Conservation (phyloP, 1,140 invertebrate species). For the Mya arenaria region DNA sequence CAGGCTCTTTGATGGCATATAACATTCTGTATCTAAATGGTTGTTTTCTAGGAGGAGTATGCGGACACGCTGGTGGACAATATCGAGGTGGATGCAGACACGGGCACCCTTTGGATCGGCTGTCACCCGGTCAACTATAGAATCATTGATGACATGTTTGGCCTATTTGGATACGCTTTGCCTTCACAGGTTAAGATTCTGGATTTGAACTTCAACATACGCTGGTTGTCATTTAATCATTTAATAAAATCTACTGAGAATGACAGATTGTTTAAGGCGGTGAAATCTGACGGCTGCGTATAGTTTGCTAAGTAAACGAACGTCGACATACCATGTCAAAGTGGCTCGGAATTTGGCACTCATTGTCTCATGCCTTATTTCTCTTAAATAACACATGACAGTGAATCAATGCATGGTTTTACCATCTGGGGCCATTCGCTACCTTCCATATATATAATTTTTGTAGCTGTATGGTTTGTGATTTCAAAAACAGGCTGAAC, state of each 20-base stretch:
- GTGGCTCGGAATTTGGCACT: too few species aligned
- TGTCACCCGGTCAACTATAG: slow-evolving; percentile 21
- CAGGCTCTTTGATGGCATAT: too few species aligned
- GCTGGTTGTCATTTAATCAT: background rate
- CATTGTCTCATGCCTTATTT: too few species aligned
- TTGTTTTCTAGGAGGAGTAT: slow-evolving; percentile 3
- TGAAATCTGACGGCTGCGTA: background rate
- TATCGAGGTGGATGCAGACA: slow-evolving; percentile 18
- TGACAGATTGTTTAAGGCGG: background rate
- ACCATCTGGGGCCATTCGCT: too few species aligned
- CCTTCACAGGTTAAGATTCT: slow-evolving; percentile 43
- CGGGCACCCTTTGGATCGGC: slow-evolving; percentile 21
- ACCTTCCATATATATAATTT: too few species aligned
- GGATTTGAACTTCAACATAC: background rate
- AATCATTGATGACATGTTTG: background rate
- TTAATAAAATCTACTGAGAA: background rate
- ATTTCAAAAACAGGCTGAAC: too few species aligned
- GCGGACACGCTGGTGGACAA: slow-evolving; percentile 15
- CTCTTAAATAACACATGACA: too few species aligned
- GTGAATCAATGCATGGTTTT: too few species aligned
- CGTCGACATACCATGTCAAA: too few species aligned
- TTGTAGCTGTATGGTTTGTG: too few species aligned
- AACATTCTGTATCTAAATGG: too few species aligned
- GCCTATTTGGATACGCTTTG: background rate
- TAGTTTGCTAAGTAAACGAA: background rate